Evolutionary conservation across 1,140 invertebrate genomes (phyloP).

Genomic region (Gryllus bimaculatus): DNA sequence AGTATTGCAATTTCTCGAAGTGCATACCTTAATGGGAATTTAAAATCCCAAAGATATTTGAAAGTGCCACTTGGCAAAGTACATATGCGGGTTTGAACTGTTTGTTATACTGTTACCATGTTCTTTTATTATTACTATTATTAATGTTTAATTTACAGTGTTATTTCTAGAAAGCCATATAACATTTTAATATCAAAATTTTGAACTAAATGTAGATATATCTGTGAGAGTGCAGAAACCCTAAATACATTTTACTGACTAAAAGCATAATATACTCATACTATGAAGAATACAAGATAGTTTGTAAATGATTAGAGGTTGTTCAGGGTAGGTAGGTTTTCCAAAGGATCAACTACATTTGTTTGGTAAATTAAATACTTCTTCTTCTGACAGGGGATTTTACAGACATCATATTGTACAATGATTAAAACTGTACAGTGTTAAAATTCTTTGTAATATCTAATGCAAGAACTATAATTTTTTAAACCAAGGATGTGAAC

Average conservation of each 20-base stretch:
- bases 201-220: neutral
- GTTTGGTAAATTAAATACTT: too few species aligned
- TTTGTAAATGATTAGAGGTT: neutral
- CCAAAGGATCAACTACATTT: neutral
- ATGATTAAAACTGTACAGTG: neutral
- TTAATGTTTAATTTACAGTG: neutral
- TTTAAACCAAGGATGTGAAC: neutral
- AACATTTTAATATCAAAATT: neutral
- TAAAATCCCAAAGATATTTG: neutral
- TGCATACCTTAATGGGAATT: too few species aligned
- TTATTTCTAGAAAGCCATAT: neutral
- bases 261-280: neutral
- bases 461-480: neutral
- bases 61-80: neutral
- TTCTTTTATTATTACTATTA: neutral
- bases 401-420: neutral
- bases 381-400: neutral
- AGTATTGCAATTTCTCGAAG: neutral
- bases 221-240: neutral
- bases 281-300: neutral
- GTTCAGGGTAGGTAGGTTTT: neutral
- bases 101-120: constrained; percentile 1
- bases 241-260: neutral
- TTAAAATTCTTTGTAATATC: neutral
- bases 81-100: neutral